phyloP scores from a whole-genome alignment of 2,888 invertebrate genomes.

The Danaus chrysippus region DNA sequence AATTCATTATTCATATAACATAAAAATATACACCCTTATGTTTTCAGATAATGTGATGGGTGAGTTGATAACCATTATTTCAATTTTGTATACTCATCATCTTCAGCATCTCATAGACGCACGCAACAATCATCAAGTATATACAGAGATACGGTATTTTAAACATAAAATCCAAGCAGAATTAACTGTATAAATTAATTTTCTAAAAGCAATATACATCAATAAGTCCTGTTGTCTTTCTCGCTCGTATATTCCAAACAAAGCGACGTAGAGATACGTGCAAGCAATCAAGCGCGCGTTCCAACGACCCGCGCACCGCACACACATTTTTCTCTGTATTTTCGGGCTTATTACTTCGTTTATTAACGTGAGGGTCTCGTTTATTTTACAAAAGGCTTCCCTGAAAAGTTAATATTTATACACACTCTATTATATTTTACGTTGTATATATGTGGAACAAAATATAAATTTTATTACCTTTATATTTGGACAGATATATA shows the following conservation, averaged over 20 bases:
- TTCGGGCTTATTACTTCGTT: constrained; percentile 52
- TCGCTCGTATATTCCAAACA: constrained; percentile 29
- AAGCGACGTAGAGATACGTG: constrained; percentile 44
- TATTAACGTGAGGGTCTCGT: constrained; percentile 40
- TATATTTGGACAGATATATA: background rate
- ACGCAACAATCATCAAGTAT: too few relatives aligned
- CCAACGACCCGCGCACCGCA: constrained; percentile 42
- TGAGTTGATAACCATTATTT: too few relatives aligned
- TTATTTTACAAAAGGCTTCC: constrained; percentile 28
- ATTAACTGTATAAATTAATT: too few relatives aligned
- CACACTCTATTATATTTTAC: constrained; percentile 10
- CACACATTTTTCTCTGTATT: constrained; percentile 50
- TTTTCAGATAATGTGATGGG: too few relatives aligned
- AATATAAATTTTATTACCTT: background rate
- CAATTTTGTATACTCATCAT: too few relatives aligned
- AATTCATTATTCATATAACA: too few relatives aligned
- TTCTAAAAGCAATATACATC: too few relatives aligned
- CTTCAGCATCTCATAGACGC: too few relatives aligned
- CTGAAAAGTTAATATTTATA: constrained; percentile 20
- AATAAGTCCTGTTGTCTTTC: constrained; percentile 3
- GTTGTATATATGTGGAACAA: background rate
- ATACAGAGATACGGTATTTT: too few relatives aligned
- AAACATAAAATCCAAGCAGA: too few relatives aligned
- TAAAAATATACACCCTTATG: too few relatives aligned
- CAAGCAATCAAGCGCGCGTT: constrained; percentile 50